Base-by-base conservation (phyloP, 2,888 invertebrate genomes). In the Erannis defoliaria region DNA sequence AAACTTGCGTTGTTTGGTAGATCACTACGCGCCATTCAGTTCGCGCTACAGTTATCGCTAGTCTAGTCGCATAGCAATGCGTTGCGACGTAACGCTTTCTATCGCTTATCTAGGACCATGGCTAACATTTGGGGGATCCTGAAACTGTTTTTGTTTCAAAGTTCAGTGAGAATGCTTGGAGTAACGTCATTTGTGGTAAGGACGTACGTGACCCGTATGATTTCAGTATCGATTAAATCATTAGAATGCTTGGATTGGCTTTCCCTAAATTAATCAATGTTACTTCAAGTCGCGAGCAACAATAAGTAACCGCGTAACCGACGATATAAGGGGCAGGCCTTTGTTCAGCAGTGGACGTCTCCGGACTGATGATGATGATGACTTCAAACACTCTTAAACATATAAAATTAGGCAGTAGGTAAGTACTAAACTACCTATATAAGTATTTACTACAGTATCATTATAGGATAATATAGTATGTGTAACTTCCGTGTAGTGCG, bases 191-290 rank as follows among this genome's bases (percentile, higher is more conserved):
- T 49, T 14, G 45, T 51, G 61, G 45, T 33, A 37, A 19, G 38
- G 16, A 21, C 53, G 48, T 18, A 43, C 43, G 60, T 61, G 61
- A 61, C 55, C 40, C 51, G 55, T 55, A 55, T 50, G 45, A 51
- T 61, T 55, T 60, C 43, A 29, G 31, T 12, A 5, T 31, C 16
- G 31, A 45, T 45, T 10, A 29, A 43, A 16, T 37, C 45, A 51
- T 38, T 23, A 33, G 4, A 23, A 33, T 1, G 4, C 37, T 43
- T n/a, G 12, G 31, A 14, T 40, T 37, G 8, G 19, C 9, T 12
- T 45, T 46, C 31, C 46, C 18, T 46, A 2, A 46, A 31, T 19
- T 18, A 33, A 33, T 19, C n/a, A 31, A 46, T 12, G 12, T 23
- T 10, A 46, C 18, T 31, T 46, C 3, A 46, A 31, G n/a, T n/a